Evolutionary conservation across 2,888 invertebrate genomes (phyloP).

Genomic region (Cantharis rustica): DNA sequence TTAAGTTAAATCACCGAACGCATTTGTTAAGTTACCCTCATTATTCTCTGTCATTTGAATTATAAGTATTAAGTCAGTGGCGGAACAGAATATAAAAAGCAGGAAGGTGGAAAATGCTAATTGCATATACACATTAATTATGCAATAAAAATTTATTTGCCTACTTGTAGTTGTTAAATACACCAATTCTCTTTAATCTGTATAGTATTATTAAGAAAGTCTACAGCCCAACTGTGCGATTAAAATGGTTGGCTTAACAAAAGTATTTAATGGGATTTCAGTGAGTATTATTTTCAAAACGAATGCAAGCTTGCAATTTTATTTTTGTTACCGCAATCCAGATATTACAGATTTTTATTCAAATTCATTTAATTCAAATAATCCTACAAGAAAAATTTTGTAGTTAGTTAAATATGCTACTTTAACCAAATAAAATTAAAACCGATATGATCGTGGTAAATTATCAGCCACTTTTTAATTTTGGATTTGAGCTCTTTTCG

Average conservation of each 20-base stretch:
- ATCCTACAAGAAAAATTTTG: neutral
- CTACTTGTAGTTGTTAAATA: neutral
- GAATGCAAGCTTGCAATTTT: neutral
- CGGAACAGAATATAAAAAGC: neutral
- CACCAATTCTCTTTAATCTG: neutral
- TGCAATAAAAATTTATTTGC: neutral
- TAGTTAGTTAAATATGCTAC: neutral
- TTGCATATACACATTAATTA: neutral
- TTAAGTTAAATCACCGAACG: constrained; percentile 9
- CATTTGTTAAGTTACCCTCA: constrained; percentile 20
- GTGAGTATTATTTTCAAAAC: neutral
- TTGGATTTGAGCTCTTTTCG: neutral
- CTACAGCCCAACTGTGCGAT: neutral
- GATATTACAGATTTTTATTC: neutral
- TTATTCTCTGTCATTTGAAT: constrained; percentile 21
- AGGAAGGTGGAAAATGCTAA: neutral
- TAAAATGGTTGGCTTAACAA: neutral
- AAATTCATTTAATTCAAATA: neutral
- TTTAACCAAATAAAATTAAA: neutral
- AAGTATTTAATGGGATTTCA: neutral
- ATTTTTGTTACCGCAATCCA: no score
- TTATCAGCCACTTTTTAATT: neutral
- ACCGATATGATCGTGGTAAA: neutral
- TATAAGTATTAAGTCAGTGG: neutral
- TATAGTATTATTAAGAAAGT: neutral